A percentile compares a stretch with the other conserved stretches of the same genome.
Conservation (phyloP, 2,797 vertebrate genomes). For the Scarus forsteni region DNA sequence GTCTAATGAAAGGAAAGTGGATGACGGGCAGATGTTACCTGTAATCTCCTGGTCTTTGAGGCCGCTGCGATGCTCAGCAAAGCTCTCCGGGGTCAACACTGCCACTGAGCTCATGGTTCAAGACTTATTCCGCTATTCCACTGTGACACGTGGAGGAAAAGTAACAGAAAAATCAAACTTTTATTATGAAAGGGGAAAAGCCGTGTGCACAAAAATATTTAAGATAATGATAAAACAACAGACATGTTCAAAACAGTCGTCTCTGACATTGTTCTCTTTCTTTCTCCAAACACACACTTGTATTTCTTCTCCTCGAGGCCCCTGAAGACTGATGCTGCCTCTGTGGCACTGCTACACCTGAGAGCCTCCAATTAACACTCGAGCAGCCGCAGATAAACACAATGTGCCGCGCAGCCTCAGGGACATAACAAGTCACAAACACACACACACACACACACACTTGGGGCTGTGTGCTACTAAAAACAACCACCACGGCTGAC, state of each 20-base stretch:
- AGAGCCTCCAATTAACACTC: constrained; percentile 71
- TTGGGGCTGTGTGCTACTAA: constrained; percentile 15
- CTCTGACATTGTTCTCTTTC: neutral
- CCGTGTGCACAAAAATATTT: neutral
- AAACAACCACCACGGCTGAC: constrained; percentile 43
- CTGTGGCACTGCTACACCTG: constrained; percentile 64
- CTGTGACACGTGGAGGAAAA: constrained; percentile 33
- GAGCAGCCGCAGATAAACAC: constrained; percentile 62
- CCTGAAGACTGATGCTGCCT: constrained; percentile 34
- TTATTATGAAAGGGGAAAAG: neutral
- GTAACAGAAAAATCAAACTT: constrained; percentile 1
- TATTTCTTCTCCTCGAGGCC: constrained; percentile 26
- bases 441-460: constrained; percentile 20
- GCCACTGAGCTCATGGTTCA: constrained; percentile 89
- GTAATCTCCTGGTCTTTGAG: constrained; percentile 83
- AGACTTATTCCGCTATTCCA: constrained; percentile 86
- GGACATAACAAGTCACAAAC: constrained; percentile 51
- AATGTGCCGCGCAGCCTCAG: constrained; percentile 19
- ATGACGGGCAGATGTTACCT: constrained; percentile 57
- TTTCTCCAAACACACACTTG: neutral
- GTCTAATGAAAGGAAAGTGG: neutral
- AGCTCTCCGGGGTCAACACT: constrained; percentile 89
- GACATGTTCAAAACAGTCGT: neutral
- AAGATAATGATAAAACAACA: too few species aligned
- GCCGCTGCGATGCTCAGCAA: constrained; percentile 86